These are phyloP conservation scores for Drosophila repleta DNA, from an alignment of 1,140 invertebrate species.

Conservation along the genomic window DNA sequence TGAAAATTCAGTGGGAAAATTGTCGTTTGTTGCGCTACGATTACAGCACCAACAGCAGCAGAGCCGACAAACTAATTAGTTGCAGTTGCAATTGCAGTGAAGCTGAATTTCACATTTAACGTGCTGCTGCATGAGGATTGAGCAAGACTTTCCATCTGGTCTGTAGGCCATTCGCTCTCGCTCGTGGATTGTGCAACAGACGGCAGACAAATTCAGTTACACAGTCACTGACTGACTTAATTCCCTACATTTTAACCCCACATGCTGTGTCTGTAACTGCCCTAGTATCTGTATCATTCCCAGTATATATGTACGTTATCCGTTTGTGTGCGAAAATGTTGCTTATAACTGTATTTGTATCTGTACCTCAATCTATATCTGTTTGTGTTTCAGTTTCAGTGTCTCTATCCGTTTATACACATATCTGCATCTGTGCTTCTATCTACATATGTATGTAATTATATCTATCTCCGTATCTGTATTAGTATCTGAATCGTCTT, in stretches of 20 bases:
- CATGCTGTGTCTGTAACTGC: slow-evolving; percentile 7
- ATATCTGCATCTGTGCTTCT: background rate
- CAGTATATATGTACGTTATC: too few relatives aligned
- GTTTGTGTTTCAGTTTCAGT: too few relatives aligned
- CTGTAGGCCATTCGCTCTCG: slow-evolving; percentile 10
- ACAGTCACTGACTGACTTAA: slow-evolving; percentile 75
- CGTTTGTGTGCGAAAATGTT: too few relatives aligned
- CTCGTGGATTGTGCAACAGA: slow-evolving; percentile 55
- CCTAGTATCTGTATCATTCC: too few relatives aligned
- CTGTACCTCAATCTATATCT: too few relatives aligned
- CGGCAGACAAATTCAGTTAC: slow-evolving; percentile 73
- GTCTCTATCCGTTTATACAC: background rate
- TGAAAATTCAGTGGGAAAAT: slow-evolving; percentile 79
- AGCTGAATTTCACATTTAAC: slow-evolving; percentile 66
- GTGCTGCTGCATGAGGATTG: slow-evolving; percentile 44
- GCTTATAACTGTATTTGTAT: too few relatives aligned
- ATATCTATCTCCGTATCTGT: too few relatives aligned
- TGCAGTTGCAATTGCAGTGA: slow-evolving; percentile 60
- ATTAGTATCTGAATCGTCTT: background rate
- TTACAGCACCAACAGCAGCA: slow-evolving; percentile 54
- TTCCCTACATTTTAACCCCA: slow-evolving; percentile 69
- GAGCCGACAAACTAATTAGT: slow-evolving; percentile 76
- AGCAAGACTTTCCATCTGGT: slow-evolving; percentile 67
- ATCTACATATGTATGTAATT: too few relatives aligned
- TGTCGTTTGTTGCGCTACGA: slow-evolving; percentile 70